These are phyloP conservation scores for Apis dorsata DNA, from an alignment of 1,140 invertebrate species.

Conservation along the genomic window DNA sequence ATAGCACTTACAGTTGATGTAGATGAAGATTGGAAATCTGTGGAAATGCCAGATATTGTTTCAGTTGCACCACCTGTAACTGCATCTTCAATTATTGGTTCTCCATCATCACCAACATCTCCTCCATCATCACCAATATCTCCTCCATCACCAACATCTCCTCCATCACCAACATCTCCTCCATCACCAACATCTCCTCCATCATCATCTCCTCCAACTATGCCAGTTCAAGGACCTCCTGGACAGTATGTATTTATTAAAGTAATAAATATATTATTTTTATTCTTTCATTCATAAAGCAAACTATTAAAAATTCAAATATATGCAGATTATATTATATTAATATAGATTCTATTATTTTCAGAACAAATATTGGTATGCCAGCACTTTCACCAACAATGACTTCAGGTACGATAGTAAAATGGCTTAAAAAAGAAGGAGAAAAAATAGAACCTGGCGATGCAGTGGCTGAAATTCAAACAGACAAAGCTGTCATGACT, in stretches of 20 bases:
- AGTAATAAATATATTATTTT: neutral
- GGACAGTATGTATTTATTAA: slow-evolving; percentile 69
- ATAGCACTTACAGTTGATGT: slow-evolving; percentile 85
- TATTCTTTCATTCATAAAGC: no score
- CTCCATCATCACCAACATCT: slow-evolving; percentile 5
- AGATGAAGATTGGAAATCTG: slow-evolving; percentile 83
- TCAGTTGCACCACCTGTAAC: slow-evolving; percentile 26
- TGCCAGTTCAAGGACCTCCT: slow-evolving; percentile 58
- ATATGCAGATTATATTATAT: no score
- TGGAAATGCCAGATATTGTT: slow-evolving; percentile 77
- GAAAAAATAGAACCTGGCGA: slow-evolving; percentile 89
- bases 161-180: slow-evolving; percentile 6
- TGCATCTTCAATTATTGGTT: neutral
- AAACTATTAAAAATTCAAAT: no score
- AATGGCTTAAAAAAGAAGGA: slow-evolving; percentile 99
- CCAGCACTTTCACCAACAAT: slow-evolving; percentile 99
- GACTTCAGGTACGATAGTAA: slow-evolving; percentile 97
- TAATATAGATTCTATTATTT: slow-evolving; percentile 12
- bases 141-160: neutral
- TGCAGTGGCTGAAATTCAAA: slow-evolving; percentile 99
- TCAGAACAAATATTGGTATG: slow-evolving; percentile 80
- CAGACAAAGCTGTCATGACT: slow-evolving; percentile 99
- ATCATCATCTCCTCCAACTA: slow-evolving; percentile 3
- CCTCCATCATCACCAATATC: slow-evolving; percentile 13
- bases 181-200: no score